A percentile compares a stretch with the other conserved stretches of the same genome.
These are phyloP conservation scores for Acromyrmex charruanus DNA, from an alignment of 1,140 invertebrate species.

Conservation along the genomic window DNA sequence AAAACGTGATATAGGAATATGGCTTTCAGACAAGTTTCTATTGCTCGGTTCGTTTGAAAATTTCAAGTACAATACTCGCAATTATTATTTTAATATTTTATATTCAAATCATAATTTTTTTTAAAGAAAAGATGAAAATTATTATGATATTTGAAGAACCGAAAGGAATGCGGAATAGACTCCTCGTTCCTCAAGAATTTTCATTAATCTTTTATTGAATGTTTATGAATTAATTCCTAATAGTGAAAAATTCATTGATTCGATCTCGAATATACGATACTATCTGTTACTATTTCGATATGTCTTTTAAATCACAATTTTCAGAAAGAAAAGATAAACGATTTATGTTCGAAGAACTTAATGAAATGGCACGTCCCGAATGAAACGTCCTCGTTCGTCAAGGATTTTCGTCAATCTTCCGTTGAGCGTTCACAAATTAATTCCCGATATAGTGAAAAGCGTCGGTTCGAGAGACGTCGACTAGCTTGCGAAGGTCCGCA, in stretches of 20 bases:
- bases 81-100: neutral
- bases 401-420: conserved; percentile 3
- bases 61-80: neutral
- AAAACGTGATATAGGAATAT: neutral
- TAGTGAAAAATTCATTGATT: neutral
- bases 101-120: neutral
- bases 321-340: no score
- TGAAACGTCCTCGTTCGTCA: neutral
- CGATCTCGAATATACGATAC: no score
- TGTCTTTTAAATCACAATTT: no score
- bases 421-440: neutral
- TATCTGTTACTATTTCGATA: no score
- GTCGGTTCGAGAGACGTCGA: neutral
- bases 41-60: neutral
- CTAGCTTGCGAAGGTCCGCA: conserved; percentile 53
- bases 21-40: neutral
- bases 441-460: conserved; percentile 21
- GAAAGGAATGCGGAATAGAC: neutral
- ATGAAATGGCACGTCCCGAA: neutral
- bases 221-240: conserved; percentile 5
- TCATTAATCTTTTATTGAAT: neutral
- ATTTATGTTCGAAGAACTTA: neutral
- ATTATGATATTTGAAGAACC: neutral
- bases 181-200: neutral
- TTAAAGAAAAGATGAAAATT: neutral